Evolutionary conservation across 2,113 vertebrate genomes (phyloP).

Genomic region (Kryptolebias marmoratus): DNA sequence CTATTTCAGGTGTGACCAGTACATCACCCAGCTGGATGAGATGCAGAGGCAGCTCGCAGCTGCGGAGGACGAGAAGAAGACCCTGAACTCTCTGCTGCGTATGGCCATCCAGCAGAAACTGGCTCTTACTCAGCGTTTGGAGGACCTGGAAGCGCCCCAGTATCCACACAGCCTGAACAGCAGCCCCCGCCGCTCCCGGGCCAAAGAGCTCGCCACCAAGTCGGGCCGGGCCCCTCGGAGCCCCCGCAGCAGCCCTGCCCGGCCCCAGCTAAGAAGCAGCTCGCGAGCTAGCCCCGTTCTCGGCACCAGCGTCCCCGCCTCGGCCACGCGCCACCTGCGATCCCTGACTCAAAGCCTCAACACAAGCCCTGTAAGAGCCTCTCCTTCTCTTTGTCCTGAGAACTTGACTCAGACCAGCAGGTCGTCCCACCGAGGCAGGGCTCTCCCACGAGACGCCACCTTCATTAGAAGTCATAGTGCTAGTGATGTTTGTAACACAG

Average conservation of each 20-base stretch:
- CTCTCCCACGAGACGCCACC: constrained; percentile 69
- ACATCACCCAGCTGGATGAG: constrained; percentile 84
- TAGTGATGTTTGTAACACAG: constrained; percentile 54
- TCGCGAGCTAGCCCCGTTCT: constrained; percentile 72
- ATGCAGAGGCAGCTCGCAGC: constrained; percentile 85
- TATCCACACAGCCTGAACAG: constrained; percentile 72
- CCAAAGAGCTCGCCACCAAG: constrained; percentile 79
- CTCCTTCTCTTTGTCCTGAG: constrained; percentile 53
- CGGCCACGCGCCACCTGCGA: constrained; percentile 70
- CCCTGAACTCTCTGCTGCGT: constrained; percentile 83
- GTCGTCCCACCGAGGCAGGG: constrained; percentile 30
- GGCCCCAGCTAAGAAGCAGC: constrained; percentile 65
- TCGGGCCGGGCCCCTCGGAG: constrained; percentile 76
- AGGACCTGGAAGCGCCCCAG: constrained; percentile 85
- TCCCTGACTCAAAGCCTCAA: constrained; percentile 76
- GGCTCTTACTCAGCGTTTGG: constrained; percentile 82
- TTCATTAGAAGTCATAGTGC: constrained; percentile 72
- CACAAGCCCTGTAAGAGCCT: constrained; percentile 80
- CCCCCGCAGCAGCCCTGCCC: constrained; percentile 76
- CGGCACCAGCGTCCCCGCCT: constrained; percentile 57
- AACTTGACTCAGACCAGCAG: constrained; percentile 17
- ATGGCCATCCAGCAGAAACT: constrained; percentile 87
- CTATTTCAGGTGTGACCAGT: constrained; percentile 83
- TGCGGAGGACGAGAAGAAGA: constrained; percentile 86
- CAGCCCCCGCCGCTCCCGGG: constrained; percentile 79